These are phyloP conservation scores for Eleutherodactylus coqui DNA, from an alignment of 2,797 vertebrate genomes.

Conservation along the genomic window DNA sequence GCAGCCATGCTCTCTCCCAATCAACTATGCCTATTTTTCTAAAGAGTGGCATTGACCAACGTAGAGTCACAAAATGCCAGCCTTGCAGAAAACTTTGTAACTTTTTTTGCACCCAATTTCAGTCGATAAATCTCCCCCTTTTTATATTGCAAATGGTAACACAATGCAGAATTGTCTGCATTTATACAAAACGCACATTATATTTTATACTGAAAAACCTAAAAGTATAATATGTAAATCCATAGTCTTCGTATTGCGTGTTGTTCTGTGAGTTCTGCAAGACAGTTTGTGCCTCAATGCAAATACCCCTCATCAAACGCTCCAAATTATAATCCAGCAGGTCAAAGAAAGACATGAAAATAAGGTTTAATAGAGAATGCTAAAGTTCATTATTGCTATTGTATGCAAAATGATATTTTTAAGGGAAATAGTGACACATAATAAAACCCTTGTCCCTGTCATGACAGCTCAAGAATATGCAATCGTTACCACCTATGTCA, in stretches of 20 bases:
- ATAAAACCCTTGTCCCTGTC: constrained; percentile 82
- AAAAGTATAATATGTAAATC: not conserved
- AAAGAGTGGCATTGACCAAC: too few species aligned
- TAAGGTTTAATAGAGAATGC: constrained; percentile 73
- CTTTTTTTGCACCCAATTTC: too few species aligned
- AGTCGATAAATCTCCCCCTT: too few species aligned
- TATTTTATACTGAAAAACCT: not conserved
- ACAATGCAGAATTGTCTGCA: not conserved
- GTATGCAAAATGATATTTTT: constrained; percentile 77
- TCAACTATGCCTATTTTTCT: too few species aligned
- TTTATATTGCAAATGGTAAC: not conserved
- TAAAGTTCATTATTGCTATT: constrained; percentile 80
- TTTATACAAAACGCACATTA: not conserved
- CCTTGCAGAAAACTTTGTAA: too few species aligned
- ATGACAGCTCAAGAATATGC: constrained; percentile 83
- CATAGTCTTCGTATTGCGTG: not conserved
- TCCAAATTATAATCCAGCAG: constrained; percentile 72
- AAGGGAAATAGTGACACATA: constrained; percentile 83
- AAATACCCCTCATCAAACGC: constrained; percentile 37
- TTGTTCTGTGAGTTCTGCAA: not conserved
- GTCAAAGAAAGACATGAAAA: constrained; percentile 75
- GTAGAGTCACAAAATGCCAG: too few species aligned
- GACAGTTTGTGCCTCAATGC: not conserved
- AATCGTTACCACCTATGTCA: constrained; percentile 84
- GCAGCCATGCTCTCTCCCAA: too few species aligned